Base-by-base conservation (phyloP, 2,113 vertebrate species). In the Vombatus ursinus region DNA sequence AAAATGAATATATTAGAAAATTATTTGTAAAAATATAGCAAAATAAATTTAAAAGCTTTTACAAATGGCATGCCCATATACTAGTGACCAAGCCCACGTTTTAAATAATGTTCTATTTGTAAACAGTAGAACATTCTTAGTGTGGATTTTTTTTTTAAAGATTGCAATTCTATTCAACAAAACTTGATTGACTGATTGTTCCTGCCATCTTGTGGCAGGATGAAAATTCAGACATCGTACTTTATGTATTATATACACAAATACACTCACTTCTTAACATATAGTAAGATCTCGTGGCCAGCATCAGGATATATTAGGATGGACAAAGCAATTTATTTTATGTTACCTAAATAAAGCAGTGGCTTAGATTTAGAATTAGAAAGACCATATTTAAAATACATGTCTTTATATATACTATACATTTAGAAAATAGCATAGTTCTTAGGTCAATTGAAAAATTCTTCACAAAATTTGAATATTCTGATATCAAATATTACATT, bases 191-290 rank as follows among this genome's bases (percentile, higher is more conserved):
- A 97, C 48, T 98, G 98, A 98, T 94, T 97, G 96, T 98, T 97
- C 96, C 98, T 98, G 98, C 98, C 97, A 98, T 98, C 98, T 98
- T 96, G 95, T 98, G 98, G 98, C 77, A 98, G 97, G 91, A 96
- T 96, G 52, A 96, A 95, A 96, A 95, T 77, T 89, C 91, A 97
- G n/a, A 37, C 16, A 96, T 48, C 2, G 48, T 50, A 84, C 26
- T 61, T 53, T 49, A 91, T 84, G n/a, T 44, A 37, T 47, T 52
- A 61, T 68, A 92, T 52, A 77, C 92, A 96, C 47, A 94, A 77
- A 96, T 1, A 0, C 19, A 47, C 6, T 61, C 10, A 50, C 31
- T 31, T 92, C 52, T 94, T 93, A 93, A 52, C 2, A 44, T 28
- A 44, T 44, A 44, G 68, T 22, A 89, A 93, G 95, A 89, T 93